phyloP scores from a whole-genome alignment of 2,113 vertebrate genomes.

The Myotis davidii region DNA sequence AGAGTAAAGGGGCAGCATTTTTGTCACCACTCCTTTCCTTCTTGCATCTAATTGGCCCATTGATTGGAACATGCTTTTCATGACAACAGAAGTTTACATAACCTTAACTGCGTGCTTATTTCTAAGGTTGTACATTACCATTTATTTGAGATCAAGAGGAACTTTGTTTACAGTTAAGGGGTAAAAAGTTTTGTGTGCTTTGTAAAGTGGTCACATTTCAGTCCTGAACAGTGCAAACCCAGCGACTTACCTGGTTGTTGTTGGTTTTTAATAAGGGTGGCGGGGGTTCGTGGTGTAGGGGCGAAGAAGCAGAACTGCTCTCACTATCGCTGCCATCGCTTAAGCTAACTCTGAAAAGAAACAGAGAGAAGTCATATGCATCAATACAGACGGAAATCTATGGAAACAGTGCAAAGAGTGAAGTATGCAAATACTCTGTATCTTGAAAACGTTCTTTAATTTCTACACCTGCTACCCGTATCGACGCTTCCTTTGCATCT shows the following conservation, averaged over 20 bases:
- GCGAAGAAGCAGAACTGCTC: constrained; percentile 92
- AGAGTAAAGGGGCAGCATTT: background rate
- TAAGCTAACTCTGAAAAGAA: constrained; percentile 90
- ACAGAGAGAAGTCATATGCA: background rate
- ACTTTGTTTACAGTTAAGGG: background rate
- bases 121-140: background rate
- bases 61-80: background rate
- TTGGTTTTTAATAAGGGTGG: constrained; percentile 91
- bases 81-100: background rate
- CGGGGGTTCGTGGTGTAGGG: constrained; percentile 87
- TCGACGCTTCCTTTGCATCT: background rate
- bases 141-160: background rate
- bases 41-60: background rate
- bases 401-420: background rate
- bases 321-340: constrained; percentile 97
- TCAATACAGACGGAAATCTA: background rate
- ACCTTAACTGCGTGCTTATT: background rate
- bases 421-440: background rate
- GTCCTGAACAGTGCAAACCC: background rate
- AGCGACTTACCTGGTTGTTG: constrained; percentile 91
- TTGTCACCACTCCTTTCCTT: background rate
- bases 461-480: background rate
- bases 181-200: background rate
- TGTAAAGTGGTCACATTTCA: background rate
- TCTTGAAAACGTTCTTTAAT: background rate